phyloP scores from a whole-genome alignment of 2,797 vertebrate species.

The Uromys caudimaculatus region DNA sequence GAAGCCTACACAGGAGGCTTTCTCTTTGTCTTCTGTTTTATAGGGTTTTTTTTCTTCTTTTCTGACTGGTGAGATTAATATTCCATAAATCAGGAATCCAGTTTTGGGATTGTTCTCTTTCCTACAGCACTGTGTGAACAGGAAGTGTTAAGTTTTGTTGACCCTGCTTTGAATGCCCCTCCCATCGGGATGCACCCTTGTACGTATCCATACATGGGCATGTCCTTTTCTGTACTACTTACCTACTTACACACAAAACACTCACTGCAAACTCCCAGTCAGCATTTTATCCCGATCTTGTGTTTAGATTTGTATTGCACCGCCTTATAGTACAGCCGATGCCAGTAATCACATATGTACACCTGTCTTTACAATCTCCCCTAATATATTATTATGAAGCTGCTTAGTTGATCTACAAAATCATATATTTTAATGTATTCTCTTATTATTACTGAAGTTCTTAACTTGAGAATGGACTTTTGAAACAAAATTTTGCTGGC shows the following conservation, averaged over 20 bases:
- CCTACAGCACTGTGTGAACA: not conserved
- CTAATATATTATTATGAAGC: not conserved
- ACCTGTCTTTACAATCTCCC: not conserved
- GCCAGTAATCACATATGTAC: too few species aligned
- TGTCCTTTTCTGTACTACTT: too few species aligned
- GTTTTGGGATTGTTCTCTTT: not conserved
- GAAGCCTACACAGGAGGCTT: not conserved
- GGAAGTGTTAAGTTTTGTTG: not conserved
- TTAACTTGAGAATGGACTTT: not conserved
- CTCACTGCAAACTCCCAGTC: not conserved
- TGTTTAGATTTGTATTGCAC: not conserved
- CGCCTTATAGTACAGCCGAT: not conserved
- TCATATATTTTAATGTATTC: not conserved
- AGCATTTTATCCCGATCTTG: not conserved
- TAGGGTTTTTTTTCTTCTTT: not conserved
- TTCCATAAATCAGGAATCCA: constrained; percentile 10
- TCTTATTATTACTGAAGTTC: not conserved
- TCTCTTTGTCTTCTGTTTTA: not conserved
- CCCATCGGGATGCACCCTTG: not conserved
- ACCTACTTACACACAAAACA: not conserved
- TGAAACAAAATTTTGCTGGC: not conserved
- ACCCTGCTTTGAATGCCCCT: not conserved
- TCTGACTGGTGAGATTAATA: not conserved
- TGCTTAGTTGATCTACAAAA: not conserved
- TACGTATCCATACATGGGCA: too few species aligned